Conservation (phyloP, 53 echinoderm and acorn worm genomes). For the Crossaster papposus region DNA sequence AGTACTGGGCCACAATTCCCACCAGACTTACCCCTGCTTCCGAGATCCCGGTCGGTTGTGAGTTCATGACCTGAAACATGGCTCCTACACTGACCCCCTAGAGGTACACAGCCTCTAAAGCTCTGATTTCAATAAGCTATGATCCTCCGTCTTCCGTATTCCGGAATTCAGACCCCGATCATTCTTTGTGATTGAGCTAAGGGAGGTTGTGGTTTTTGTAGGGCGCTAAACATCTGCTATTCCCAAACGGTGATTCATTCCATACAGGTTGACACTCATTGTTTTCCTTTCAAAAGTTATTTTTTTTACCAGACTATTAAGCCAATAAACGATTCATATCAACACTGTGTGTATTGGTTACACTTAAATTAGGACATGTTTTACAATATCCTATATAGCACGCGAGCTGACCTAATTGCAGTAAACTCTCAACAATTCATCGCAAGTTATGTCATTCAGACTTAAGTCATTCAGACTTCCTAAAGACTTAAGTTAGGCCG, state of each 20-base stretch:
- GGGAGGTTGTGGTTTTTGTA: not conserved
- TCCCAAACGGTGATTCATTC: conserved; percentile 30
- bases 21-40: conserved; percentile 30
- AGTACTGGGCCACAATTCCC: conserved; percentile 1
- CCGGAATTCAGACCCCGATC: not conserved
- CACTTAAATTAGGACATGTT: too few relatives aligned
- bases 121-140: conserved; percentile 9
- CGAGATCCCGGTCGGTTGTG: conserved; percentile 7
- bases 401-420: too few relatives aligned
- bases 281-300: not conserved
- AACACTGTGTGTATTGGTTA: too few relatives aligned
- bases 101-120: not conserved
- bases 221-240: not conserved
- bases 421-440: too few relatives aligned
- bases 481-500: too few relatives aligned
- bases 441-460: too few relatives aligned
- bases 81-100: not conserved
- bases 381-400: too few relatives aligned
- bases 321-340: not conserved
- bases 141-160: conserved; percentile 10
- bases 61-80: conserved; percentile 46
- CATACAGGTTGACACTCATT: conserved; percentile 17
- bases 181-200: conserved; percentile 18
- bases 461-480: too few relatives aligned
- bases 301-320: not conserved